Percentiles rank a stretch among this genome's conserved stretches.
Evolutionary conservation across 2,888 invertebrate species (phyloP).

Genomic region (Noctua comes): DNA sequence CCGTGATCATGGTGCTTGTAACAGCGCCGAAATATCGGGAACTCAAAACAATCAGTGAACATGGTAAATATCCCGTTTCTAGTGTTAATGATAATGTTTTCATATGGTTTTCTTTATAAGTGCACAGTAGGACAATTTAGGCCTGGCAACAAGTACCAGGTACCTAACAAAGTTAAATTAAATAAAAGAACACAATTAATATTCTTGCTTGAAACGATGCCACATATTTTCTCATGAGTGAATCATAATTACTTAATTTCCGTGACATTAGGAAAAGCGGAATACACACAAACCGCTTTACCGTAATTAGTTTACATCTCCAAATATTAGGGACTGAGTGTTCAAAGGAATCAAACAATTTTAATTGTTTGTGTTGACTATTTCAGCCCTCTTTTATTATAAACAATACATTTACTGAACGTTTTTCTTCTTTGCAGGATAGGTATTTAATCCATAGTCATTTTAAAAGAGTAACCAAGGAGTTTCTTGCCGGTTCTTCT

Average conservation of each 20-base stretch:
- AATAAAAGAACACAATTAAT: not conserved
- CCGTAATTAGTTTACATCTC: conserved; percentile 5
- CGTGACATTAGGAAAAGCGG: not conserved
- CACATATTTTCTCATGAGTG: conserved; percentile 1
- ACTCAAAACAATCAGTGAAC: too few relatives aligned
- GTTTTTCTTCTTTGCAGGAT: not conserved
- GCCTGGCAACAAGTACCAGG: not conserved
- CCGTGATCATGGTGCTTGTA: too few relatives aligned
- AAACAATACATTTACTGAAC: not conserved
- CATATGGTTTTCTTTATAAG: not conserved
- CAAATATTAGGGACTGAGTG: not conserved
- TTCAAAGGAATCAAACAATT: conserved; percentile 19
- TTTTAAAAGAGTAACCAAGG: too few relatives aligned
- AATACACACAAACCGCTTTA: conserved; percentile 8
- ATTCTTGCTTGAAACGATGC: not conserved
- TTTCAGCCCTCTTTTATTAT: not conserved
- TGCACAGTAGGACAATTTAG: not conserved
- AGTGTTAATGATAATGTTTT: not conserved
- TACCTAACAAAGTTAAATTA: not conserved
- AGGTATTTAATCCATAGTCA: not conserved
- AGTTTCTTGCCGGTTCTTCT: too few relatives aligned
- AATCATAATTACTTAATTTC: conserved; percentile 6
- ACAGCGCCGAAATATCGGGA: too few relatives aligned
- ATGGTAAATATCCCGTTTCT: too few relatives aligned
- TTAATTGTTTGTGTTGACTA: conserved; percentile 1